Percentiles rank a stretch among this genome's conserved stretches.
Evolutionary conservation across 2,113 vertebrate genomes (phyloP).

Genomic region (Nothocercus nigrocapillus): DNA sequence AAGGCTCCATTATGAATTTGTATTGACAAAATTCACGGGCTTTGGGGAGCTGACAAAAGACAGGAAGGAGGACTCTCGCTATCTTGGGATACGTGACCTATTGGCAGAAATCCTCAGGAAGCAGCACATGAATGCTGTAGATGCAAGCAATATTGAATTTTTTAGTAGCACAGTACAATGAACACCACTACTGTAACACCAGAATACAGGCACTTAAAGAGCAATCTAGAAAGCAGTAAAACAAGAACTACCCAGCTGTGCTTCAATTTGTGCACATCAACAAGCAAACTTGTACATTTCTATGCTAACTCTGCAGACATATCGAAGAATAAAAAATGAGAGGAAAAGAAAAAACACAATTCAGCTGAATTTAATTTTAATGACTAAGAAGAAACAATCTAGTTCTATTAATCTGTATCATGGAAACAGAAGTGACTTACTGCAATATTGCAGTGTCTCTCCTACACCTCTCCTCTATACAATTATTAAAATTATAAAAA

Average conservation of each 20-base stretch:
- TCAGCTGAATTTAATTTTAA: not conserved
- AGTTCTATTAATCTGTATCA: not conserved
- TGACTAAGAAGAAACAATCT: not conserved
- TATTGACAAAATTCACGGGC: not conserved
- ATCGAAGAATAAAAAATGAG: not conserved
- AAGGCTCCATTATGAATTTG: not conserved
- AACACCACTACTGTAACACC: not conserved
- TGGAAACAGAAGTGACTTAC: not conserved
- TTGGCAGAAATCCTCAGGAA: not conserved
- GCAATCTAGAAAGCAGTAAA: slow-evolving; percentile 15
- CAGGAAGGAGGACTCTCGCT: not conserved
- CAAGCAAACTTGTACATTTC: not conserved
- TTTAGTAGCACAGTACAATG: not conserved
- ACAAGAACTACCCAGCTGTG: not conserved
- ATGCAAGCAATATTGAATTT: slow-evolving; percentile 10
- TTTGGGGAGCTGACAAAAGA: not conserved
- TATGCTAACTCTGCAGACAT: not conserved
- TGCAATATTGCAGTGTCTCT: not conserved
- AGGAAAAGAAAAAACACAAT: not conserved
- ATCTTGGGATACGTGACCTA: not conserved
- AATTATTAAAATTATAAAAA: not conserved
- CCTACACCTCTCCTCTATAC: not conserved
- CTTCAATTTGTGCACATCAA: not conserved
- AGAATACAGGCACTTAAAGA: not conserved
- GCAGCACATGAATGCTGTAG: not conserved